These are phyloP conservation scores for Dione juno DNA, from an alignment of 2,888 invertebrate genomes.

Conservation along the genomic window DNA sequence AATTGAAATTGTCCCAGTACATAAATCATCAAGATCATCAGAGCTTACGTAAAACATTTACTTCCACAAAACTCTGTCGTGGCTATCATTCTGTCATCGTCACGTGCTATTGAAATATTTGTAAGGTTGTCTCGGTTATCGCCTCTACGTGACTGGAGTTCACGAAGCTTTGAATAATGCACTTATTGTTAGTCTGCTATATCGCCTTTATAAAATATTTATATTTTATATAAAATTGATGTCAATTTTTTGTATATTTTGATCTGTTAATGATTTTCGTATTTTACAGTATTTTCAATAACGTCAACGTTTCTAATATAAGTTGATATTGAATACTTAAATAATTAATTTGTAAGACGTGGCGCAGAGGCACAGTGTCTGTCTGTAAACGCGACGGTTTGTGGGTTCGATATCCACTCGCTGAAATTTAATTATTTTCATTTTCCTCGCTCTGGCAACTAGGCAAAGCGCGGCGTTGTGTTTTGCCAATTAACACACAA, in stretches of 20 bases:
- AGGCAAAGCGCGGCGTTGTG: too few species aligned
- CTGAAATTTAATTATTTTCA: background rate
- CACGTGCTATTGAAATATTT: slow-evolving; percentile 32
- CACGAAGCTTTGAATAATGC: slow-evolving; percentile 1
- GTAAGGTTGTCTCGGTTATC: slow-evolving; percentile 35
- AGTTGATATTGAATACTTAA: too few species aligned
- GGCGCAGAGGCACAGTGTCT: too few species aligned
- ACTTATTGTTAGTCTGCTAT: background rate
- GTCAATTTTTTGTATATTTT: background rate
- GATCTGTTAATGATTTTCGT: too few species aligned
- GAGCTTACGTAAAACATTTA: background rate
- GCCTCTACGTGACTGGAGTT: slow-evolving; percentile 29
- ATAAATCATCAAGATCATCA: too few species aligned
- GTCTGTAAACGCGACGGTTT: background rate
- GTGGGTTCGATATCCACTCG: background rate
- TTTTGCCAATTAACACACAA: background rate
- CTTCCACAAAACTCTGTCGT: background rate
- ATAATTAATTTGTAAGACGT: too few species aligned
- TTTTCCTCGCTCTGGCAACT: too few species aligned
- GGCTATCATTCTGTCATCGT: slow-evolving; percentile 14
- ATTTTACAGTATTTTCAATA: too few species aligned
- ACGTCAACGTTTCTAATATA: too few species aligned
- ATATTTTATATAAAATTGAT: background rate
- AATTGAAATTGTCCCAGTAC: background rate
- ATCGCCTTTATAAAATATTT: background rate